A percentile compares a stretch with the other conserved stretches of the same genome.
Conservation (phyloP, 2,888 invertebrate genomes). For the Hoplodrina ambigua region DNA sequence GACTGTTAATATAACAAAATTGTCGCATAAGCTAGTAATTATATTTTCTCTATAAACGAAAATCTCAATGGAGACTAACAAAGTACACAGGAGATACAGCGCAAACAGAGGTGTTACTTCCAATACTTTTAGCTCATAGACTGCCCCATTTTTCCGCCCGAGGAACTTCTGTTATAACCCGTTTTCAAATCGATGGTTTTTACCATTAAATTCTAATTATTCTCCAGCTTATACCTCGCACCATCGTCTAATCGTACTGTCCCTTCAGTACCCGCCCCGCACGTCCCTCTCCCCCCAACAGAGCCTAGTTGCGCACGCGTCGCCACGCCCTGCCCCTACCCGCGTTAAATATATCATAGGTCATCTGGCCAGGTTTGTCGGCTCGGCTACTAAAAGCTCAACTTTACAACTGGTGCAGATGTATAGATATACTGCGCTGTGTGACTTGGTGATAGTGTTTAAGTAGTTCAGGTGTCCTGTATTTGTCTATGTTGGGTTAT, state of each 20-base stretch:
- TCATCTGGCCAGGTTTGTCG: conserved; percentile 78
- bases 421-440: conserved; percentile 52
- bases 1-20: too few species aligned
- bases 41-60: too few species aligned
- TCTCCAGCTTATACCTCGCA: conserved; percentile 59
- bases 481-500: conserved; percentile 43
- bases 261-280: conserved; percentile 74
- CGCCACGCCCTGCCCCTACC: conserved; percentile 83
- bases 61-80: too few species aligned
- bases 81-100: too few species aligned
- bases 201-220: neutral
- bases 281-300: conserved; percentile 57
- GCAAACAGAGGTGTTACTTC: too few species aligned
- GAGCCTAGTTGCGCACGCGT: conserved; percentile 83
- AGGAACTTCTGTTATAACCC: too few species aligned
- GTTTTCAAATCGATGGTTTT: neutral
- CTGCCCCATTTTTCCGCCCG: too few species aligned
- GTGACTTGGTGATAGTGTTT: conserved; percentile 49
- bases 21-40: too few species aligned
- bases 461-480: conserved; percentile 55
- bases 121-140: too few species aligned
- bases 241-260: conserved; percentile 73
- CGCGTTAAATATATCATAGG: conserved; percentile 84
- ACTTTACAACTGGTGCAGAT: conserved; percentile 59
- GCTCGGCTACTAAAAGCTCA: conserved; percentile 69